phyloP scores from a whole-genome alignment of 92 coral and sea anemone species.

The Palythoa grandiflora region DNA sequence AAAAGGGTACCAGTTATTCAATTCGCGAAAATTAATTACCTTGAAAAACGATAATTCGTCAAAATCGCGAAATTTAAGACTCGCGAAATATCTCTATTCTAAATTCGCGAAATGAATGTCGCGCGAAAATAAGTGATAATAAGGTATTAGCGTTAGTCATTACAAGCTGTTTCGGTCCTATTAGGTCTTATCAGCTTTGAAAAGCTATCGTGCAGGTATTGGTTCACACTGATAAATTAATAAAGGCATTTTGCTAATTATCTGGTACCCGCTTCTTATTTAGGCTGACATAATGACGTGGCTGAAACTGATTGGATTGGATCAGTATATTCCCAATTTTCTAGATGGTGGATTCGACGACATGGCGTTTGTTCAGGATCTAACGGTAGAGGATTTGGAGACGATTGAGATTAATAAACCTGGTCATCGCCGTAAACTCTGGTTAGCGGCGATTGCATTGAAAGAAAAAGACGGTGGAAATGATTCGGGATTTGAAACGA shows the following conservation, averaged over 20 bases:
- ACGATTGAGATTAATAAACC: constrained; percentile 90
- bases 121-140: no score
- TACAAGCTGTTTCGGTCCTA: no score
- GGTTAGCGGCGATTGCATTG: constrained; percentile 88
- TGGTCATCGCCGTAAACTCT: constrained; percentile 93
- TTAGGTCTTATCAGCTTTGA: no score
- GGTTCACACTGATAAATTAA: no score
- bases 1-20: no score
- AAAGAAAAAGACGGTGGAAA: constrained; percentile 40
- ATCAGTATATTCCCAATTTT: constrained; percentile 89
- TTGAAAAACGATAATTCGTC: no score
- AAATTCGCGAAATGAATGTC: no score
- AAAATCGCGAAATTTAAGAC: no score
- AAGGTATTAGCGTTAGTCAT: no score
- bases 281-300: constrained; percentile 93
- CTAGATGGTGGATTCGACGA: constrained; percentile 98
- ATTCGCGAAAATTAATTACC: no score
- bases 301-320: constrained; percentile 89
- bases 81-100: no score
- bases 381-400: constrained; percentile 86
- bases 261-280: neutral
- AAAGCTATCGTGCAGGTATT: neutral
- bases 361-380: constrained; percentile 92
- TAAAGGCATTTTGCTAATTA: no score
- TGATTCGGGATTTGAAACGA: constrained; percentile 37